These are phyloP conservation scores for Caenorhabditis wallacei DNA, from an alignment of 2,888 invertebrate genomes.

Conservation along the genomic window DNA sequence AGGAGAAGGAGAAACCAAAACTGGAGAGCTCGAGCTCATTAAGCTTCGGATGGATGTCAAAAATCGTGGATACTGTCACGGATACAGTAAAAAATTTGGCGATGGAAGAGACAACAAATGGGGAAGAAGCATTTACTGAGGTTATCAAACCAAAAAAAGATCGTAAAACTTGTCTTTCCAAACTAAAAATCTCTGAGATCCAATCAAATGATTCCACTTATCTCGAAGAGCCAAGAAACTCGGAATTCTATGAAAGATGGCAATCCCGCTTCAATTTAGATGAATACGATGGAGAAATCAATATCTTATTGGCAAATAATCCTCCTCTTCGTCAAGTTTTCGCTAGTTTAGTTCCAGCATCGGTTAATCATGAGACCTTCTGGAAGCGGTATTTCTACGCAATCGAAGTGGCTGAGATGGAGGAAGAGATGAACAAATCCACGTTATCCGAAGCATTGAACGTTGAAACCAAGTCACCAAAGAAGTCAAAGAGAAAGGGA, in stretches of 20 bases:
- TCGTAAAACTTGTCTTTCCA: constrained; percentile 68
- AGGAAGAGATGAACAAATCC: constrained; percentile 73
- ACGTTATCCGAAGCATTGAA: constrained; percentile 67
- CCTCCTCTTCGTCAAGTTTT: constrained; percentile 87
- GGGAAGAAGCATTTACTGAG: constrained; percentile 79
- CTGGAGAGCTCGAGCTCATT: constrained; percentile 38
- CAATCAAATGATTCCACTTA: constrained; percentile 75
- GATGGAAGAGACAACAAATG: constrained; percentile 80
- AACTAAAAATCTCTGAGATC: constrained; percentile 69
- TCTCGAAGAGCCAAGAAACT: constrained; percentile 66
- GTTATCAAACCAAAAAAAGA: constrained; percentile 68
- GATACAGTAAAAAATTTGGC: constrained; percentile 79
- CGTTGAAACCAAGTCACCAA: constrained; percentile 66
- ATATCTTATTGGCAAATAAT: constrained; percentile 87
- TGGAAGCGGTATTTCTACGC: constrained; percentile 92
- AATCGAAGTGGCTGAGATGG: constrained; percentile 83
- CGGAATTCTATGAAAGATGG: constrained; percentile 63
- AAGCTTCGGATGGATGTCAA: constrained; percentile 78
- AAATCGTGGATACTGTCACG: constrained; percentile 62
- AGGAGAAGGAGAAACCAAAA: constrained; percentile 26
- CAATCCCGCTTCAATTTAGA: constrained; percentile 57
- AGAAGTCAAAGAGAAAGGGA: constrained; percentile 46
- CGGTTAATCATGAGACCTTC: constrained; percentile 88
- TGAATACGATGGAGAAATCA: constrained; percentile 84
- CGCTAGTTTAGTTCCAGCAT: constrained; percentile 86